Evolutionary conservation across 2,888 invertebrate species (phyloP).

Genomic region (Dryadula phaetusa): DNA sequence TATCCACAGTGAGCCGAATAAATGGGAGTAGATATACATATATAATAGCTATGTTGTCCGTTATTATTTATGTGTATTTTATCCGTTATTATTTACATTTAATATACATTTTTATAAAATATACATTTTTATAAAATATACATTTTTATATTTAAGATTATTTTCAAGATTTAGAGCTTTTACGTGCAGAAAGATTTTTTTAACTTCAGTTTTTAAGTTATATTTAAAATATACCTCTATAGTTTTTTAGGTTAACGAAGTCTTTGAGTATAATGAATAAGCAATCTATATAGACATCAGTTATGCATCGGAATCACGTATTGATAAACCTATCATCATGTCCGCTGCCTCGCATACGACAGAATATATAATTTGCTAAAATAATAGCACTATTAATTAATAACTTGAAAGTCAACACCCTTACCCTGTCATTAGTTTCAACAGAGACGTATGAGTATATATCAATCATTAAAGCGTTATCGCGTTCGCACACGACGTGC

Average conservation of each 20-base stretch:
- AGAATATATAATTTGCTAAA: conserved; percentile 65
- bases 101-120: no score
- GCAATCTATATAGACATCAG: conserved; percentile 7
- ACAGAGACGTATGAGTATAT: conserved; percentile 76
- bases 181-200: no score
- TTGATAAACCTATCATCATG: conserved; percentile 42
- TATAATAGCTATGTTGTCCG: no score
- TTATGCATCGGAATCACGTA: conserved; percentile 40
- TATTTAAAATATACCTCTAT: background rate
- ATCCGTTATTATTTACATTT: no score
- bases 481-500: conserved; percentile 69
- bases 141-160: no score
- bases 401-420: conserved; percentile 82
- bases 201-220: background rate
- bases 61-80: no score
- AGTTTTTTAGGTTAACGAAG: conserved; percentile 11
- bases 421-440: conserved; percentile 80
- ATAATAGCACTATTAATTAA: conserved; percentile 82
- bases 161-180: no score
- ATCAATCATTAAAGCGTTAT: conserved; percentile 82
- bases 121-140: no score
- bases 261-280: conserved; percentile 14
- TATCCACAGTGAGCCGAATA: no score
- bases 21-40: no score
- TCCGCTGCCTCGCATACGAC: conserved; percentile 37